Base-by-base conservation (phyloP, 2,888 invertebrate species). In the Drosophila macrospina region DNA sequence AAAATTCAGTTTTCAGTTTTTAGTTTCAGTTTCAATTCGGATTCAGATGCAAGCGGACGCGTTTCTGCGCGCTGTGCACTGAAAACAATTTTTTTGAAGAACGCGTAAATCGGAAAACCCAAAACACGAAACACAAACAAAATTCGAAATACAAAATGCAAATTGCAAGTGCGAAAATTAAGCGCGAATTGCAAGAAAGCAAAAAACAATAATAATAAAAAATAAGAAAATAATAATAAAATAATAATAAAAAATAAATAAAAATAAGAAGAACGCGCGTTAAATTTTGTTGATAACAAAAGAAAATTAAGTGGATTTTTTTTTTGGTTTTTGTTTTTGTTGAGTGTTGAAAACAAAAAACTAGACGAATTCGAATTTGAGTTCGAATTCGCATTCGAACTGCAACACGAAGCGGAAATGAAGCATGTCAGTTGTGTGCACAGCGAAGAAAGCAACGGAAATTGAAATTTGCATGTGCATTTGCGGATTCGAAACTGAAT, bases 11-110 rank as follows among this genome's bases (percentile, higher is more conserved):
- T 71, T 57, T 47, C 54, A 20, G 37, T 34, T 84, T 91, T 91
- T n/a, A n/a, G n/a, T 20, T 20, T 20, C 90, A 91, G 91, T 91
- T 88, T 89, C 82, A 84, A 86, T 87, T 88, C 89, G 90, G 82
- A 88, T 89, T 86, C 90, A 88, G 85, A 78, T 78, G 69, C 74
- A 88, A 85, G 74, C 85, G 88, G 88, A 90, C 89, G 86, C 80
- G 81, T 73, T 48, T 34, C 42, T n/a, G 55, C 20, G n/a, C 20
- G 20, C 44, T 26, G 34, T 68, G 59, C 62, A 2, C 50, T n/a
- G 13, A n/a, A n/a, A n/a, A 13, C 44, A 37, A 28, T 11, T 37
- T 11, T 36, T 51, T 70, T 65, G 56, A 65, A 56, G 51, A 70
- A 54, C 72, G 61, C 74, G 74, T 66, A 61, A 66, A 61, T 28